Conservation (phyloP, 1,140 invertebrate genomes). For the Nymphalis io region DNA sequence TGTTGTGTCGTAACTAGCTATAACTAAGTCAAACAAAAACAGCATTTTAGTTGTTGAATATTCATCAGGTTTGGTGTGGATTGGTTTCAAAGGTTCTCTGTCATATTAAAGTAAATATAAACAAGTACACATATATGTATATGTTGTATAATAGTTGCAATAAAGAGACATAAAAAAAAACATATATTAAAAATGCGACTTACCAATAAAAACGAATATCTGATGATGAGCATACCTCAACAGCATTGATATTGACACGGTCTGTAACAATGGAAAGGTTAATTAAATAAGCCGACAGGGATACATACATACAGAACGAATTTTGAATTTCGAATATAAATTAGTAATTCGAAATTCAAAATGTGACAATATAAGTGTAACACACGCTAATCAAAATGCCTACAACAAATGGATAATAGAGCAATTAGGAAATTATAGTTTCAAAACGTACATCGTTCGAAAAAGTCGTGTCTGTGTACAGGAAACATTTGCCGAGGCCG, state of each 20-base stretch:
- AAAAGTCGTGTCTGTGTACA: conserved; percentile 41
- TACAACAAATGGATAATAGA: too few species aligned
- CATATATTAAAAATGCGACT: conserved; percentile 74
- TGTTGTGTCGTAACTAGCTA: conserved; percentile 34
- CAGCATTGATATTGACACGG: conserved; percentile 98
- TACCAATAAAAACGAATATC: conserved; percentile 98
- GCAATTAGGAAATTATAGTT: background rate
- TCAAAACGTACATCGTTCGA: background rate
- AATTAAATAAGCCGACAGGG: background rate
- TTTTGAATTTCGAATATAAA: too few species aligned
- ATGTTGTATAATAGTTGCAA: too few species aligned
- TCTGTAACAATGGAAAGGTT: conserved; percentile 86
- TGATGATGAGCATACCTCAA: conserved; percentile 99
- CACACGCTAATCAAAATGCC: too few species aligned
- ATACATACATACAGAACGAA: too few species aligned
- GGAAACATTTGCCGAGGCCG: conserved; percentile 54
- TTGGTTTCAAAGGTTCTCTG: background rate
- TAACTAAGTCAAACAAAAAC: conserved; percentile 29
- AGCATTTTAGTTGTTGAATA: conserved; percentile 9
- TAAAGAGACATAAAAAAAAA: background rate
- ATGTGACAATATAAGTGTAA: background rate
- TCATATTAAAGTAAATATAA: too few species aligned
- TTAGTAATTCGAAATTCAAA: conserved; percentile 1
- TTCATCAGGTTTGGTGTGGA: background rate
- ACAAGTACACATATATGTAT: too few species aligned